Conservation (phyloP, 2,113 vertebrate species). For the Helogale parvula region DNA sequence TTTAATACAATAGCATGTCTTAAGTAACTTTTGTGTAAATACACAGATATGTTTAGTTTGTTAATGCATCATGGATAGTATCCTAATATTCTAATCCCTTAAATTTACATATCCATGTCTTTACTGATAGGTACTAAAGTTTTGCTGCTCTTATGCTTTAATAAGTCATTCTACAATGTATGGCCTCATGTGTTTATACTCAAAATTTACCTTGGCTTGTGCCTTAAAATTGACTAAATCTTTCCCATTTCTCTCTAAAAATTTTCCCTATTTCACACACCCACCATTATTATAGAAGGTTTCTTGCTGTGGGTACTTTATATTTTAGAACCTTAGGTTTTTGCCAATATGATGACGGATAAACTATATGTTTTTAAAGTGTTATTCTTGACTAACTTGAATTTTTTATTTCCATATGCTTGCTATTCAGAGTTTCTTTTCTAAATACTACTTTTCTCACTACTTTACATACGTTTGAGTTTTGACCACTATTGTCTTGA, state of each 20-base stretch:
- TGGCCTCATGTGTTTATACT: neutral
- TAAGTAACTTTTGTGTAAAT: neutral
- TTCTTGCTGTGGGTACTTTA: neutral
- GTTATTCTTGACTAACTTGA: neutral
- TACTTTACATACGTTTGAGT: neutral
- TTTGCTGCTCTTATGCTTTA: neutral
- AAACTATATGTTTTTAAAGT: neutral
- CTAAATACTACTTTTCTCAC: neutral
- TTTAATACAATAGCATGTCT: neutral
- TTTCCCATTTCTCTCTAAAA: neutral
- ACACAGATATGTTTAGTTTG: neutral
- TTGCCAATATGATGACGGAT: neutral
- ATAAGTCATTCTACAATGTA: neutral
- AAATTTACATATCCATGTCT: neutral
- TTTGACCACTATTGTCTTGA: neutral
- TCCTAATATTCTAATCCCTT: neutral
- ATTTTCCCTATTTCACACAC: neutral
- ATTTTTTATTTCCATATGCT: neutral
- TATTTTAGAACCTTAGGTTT: neutral
- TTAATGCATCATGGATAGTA: neutral
- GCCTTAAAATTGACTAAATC: neutral
- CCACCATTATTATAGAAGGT: neutral
- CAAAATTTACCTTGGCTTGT: neutral
- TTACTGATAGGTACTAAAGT: neutral
- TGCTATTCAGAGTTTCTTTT: neutral